These are phyloP conservation scores for Tribolium castaneum DNA, from an alignment of 1,140 invertebrate species.

Conservation along the genomic window DNA sequence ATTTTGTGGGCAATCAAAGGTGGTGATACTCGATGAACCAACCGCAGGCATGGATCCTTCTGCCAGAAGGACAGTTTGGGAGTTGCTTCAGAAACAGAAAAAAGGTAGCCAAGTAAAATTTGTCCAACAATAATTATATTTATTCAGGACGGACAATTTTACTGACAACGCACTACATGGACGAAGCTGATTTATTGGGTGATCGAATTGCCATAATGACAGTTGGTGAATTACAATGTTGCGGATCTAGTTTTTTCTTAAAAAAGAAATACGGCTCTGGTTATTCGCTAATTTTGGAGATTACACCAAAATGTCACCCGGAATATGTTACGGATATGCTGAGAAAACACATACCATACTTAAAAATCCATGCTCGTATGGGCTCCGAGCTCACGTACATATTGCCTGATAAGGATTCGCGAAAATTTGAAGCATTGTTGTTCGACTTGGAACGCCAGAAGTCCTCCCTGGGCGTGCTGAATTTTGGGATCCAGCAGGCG, in stretches of 20 bases:
- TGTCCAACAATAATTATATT: neutral
- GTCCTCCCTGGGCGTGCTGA: constrained; percentile 72
- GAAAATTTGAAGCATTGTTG: constrained; percentile 73
- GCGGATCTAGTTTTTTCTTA: constrained; percentile 88
- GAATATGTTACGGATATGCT: constrained; percentile 43
- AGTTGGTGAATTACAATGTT: constrained; percentile 80
- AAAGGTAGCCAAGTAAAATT: constrained; percentile 45
- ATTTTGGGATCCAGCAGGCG: constrained; percentile 77
- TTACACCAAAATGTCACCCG: constrained; percentile 66
- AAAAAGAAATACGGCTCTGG: constrained; percentile 86
- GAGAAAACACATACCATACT: constrained; percentile 46
- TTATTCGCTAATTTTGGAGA: constrained; percentile 69
- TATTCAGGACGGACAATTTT: constrained; percentile 72
- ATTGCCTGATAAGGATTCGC: constrained; percentile 53
- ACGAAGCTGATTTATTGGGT: constrained; percentile 94
- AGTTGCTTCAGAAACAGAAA: constrained; percentile 75
- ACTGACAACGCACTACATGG: constrained; percentile 98
- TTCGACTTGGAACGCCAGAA: constrained; percentile 75
- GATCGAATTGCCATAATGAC: constrained; percentile 93
- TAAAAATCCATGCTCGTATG: constrained; percentile 49
- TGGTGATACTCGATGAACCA: constrained; percentile 92
- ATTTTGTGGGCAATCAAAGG: constrained; percentile 75
- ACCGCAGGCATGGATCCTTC: constrained; percentile 96
- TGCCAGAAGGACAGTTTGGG: constrained; percentile 90
- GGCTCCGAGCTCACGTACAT: constrained; percentile 52